These are phyloP conservation scores for Oligia fasciuncula DNA, from an alignment of 2,888 invertebrate species.

Conservation along the genomic window DNA sequence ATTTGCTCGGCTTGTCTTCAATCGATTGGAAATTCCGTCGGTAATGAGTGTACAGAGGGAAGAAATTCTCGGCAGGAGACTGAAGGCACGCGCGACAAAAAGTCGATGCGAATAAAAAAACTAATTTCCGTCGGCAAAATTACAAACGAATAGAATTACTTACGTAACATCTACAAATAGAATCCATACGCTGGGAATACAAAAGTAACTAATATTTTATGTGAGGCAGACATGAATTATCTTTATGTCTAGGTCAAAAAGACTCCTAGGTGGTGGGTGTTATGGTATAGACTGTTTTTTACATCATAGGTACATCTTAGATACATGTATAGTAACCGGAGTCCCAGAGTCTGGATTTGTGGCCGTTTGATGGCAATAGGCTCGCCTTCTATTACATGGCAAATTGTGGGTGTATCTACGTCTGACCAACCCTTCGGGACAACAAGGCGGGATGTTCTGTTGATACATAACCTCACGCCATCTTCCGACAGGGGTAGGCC, in stretches of 20 bases:
- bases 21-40: conserved; percentile 75
- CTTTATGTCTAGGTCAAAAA: neutral
- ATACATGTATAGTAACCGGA: neutral
- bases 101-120: conserved; percentile 66
- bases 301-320: too few species aligned
- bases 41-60: conserved; percentile 70
- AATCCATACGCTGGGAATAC: conserved; percentile 11
- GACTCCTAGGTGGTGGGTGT: neutral
- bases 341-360: neutral
- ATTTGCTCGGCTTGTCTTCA: conserved; percentile 73
- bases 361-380: too few species aligned
- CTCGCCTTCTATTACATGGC: neutral
- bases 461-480: too few species aligned
- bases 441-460: too few species aligned
- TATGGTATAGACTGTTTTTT: neutral
- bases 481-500: neutral
- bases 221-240: neutral
- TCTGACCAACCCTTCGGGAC: neutral
- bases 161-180: conserved; percentile 21
- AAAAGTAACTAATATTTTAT: conserved; percentile 2
- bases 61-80: conserved; percentile 63
- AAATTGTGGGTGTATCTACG: neutral
- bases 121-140: conserved; percentile 65
- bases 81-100: conserved; percentile 66
- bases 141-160: conserved; percentile 46